These are phyloP conservation scores for Castor canadensis DNA, from an alignment of 2,113 vertebrate genomes.

Conservation along the genomic window DNA sequence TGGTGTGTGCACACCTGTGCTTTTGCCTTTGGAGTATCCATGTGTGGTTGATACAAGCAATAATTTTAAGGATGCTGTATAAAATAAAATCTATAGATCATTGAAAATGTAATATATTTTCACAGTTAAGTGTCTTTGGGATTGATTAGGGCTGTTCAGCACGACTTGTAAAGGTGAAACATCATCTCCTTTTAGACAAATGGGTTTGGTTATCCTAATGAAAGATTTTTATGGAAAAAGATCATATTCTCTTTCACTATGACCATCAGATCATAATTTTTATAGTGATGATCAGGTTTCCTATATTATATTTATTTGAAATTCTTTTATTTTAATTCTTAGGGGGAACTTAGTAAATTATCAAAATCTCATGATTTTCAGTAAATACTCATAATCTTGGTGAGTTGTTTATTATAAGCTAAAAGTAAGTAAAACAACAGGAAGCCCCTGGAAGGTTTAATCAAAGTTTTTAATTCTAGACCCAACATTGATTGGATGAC, in stretches of 20 bases:
- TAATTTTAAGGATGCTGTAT: slow-evolving; percentile 80
- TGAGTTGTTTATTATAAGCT: slow-evolving; percentile 57
- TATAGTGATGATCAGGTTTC: background rate
- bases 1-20: slow-evolving; percentile 14
- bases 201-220: background rate
- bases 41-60: slow-evolving; percentile 78
- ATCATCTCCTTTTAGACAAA: slow-evolving; percentile 28
- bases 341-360: background rate
- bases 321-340: slow-evolving; percentile 66
- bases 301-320: slow-evolving; percentile 55
- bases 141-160: slow-evolving; percentile 79
- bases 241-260: slow-evolving; percentile 17
- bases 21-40: slow-evolving; percentile 56
- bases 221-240: slow-evolving; percentile 42
- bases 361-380: slow-evolving; percentile 53
- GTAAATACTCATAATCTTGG: slow-evolving; percentile 52
- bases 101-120: slow-evolving; percentile 80
- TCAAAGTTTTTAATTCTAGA: background rate
- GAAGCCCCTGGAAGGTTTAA: background rate
- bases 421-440: slow-evolving; percentile 63
- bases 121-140: slow-evolving; percentile 75
- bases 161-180: slow-evolving; percentile 75
- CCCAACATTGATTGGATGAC: background rate
- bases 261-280: slow-evolving; percentile 27
- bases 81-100: slow-evolving; percentile 82